Evolutionary conservation across 2,888 invertebrate species (phyloP), one percentile per base, ranked within the genome.

Genomic region (Stenurella melanura): DNA sequence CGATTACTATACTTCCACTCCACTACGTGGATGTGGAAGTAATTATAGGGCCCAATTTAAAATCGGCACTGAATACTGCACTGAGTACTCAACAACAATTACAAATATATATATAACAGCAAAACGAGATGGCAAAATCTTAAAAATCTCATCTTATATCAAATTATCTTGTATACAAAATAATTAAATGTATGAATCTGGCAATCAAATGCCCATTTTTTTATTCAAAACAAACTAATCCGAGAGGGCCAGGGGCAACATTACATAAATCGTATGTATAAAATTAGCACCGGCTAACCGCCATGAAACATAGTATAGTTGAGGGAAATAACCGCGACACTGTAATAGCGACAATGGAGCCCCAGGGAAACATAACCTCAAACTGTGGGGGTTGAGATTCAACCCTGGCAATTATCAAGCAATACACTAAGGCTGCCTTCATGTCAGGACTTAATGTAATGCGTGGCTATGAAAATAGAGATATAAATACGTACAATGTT

Each of bases 301-400:
- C 75, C 75, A 56, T 70, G 75, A 75, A 80, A 75, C 66, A 61
- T 72, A 74, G 77, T 67, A 72, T 61, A 76, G 78, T 77, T 77
- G 78, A 78, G 80, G 77, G 78, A 80, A 78, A 80, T 77, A 78
- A 78, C 80, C 77, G 76, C 77, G 78, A 89, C 89, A 88, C 86
- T 85, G 87, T 88, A 88, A 89, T 89, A 89, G 89, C 86, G 86
- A 80, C 86, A 88, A 89, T 89, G 88, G 87, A 87, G 84, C 89
- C 87, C 89, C 70, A 76, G 89, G 88, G 89, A 87, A 81, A 83
- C 86, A 89, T 89, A 89, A 89, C 88, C 87, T 84, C 86, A 85
- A 88, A 88, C 87, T 87, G 86, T 80, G 84, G 87, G 87, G 87
- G 85, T 84, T 83, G 84, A 83, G 84, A 83, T 85, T 85, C 86